These are phyloP conservation scores for Dendrocopos noguchii DNA, from an alignment of 2,113 vertebrate genomes.

Conservation along the genomic window DNA sequence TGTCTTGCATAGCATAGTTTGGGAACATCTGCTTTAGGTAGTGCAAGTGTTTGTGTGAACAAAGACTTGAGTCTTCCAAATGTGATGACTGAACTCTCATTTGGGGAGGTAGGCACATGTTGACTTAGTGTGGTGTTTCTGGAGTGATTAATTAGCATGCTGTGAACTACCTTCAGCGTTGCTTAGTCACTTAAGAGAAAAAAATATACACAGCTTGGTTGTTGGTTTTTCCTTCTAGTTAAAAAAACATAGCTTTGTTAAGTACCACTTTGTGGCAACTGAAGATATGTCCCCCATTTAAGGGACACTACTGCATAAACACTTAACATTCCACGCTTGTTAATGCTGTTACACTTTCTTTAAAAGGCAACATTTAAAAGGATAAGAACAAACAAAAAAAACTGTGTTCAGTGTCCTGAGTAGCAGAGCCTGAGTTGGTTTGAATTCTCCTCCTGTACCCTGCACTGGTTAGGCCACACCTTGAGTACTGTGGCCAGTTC, in stretches of 20 bases:
- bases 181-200: background rate
- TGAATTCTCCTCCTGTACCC: background rate
- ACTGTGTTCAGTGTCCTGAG: background rate
- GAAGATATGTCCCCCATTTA: background rate
- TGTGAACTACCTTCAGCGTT: background rate
- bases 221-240: slow-evolving; percentile 23
- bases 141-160: background rate
- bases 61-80: background rate
- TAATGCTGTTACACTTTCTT: background rate
- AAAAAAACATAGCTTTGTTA: background rate
- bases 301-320: background rate
- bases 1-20: background rate
- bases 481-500: too few species aligned
- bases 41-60: background rate
- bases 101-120: background rate
- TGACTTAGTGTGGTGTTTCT: background rate
- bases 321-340: background rate
- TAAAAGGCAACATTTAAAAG: background rate
- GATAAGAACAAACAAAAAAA: background rate
- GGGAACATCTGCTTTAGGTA: background rate
- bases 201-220: background rate
- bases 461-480: too few species aligned
- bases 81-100: background rate
- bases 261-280: background rate
- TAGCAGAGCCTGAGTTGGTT: background rate